Evolutionary conservation across 2,888 invertebrate species (phyloP).

Genomic region (Drosophila diplacantha): DNA sequence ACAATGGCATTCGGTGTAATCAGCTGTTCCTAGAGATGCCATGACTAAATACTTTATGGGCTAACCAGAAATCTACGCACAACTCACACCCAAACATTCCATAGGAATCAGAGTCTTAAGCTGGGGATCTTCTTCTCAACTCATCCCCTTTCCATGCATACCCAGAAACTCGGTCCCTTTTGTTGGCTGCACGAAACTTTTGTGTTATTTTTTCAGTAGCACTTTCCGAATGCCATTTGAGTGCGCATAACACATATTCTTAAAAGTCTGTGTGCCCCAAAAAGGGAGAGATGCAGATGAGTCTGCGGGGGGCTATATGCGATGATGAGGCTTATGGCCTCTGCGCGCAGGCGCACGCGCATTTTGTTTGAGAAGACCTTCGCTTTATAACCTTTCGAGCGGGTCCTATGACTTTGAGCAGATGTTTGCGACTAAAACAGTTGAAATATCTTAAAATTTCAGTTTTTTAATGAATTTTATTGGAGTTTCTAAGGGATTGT

Average conservation of each 20-base stretch:
- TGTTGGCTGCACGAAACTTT: slow-evolving; percentile 65
- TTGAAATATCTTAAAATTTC: background rate
- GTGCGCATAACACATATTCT: slow-evolving; percentile 72
- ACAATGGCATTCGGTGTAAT: slow-evolving; percentile 56
- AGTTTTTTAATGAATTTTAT: background rate
- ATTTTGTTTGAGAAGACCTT: slow-evolving; percentile 29
- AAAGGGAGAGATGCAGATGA: slow-evolving; percentile 20
- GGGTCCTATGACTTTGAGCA: background rate
- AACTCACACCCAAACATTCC: slow-evolving; percentile 28
- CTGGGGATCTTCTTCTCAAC: slow-evolving; percentile 34
- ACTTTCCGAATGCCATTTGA: slow-evolving; percentile 74
- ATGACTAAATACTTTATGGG: slow-evolving; percentile 53
- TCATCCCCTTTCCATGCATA: slow-evolving; percentile 14
- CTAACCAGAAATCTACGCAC: slow-evolving; percentile 24
- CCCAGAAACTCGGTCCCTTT: slow-evolving; percentile 39
- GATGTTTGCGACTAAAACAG: background rate
- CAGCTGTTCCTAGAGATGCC: slow-evolving; percentile 61
- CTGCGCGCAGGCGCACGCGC: slow-evolving; percentile 64
- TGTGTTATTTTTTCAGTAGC: slow-evolving; percentile 74
- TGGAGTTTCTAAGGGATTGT: background rate
- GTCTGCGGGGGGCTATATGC: slow-evolving; percentile 20
- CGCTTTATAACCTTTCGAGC: background rate
- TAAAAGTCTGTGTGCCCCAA: slow-evolving; percentile 45
- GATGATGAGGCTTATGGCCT: slow-evolving; percentile 47
- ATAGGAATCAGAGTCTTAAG: slow-evolving; percentile 11